Percentiles rank a stretch among this genome's conserved stretches.
Conservation (phyloP, 2,888 invertebrate genomes). For the Melieria omissa region DNA sequence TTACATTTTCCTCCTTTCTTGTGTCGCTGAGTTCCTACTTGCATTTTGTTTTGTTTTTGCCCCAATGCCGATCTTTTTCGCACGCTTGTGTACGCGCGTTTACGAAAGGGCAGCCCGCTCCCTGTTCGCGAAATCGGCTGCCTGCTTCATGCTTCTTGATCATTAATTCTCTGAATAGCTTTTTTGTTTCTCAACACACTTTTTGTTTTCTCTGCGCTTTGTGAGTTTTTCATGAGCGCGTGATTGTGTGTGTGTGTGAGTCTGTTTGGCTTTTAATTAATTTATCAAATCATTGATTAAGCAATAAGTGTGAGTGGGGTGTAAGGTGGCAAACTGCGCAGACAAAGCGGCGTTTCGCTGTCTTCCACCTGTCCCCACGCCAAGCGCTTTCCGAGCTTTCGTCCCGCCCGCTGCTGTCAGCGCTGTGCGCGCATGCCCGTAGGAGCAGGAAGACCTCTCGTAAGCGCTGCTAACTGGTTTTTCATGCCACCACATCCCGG, state of each 20-base stretch:
- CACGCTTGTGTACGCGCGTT: conserved; percentile 17
- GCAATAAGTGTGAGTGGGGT: conserved; percentile 19
- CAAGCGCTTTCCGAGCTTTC: background rate
- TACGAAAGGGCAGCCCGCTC: background rate
- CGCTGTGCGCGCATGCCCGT: background rate
- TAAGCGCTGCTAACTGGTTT: too few species aligned
- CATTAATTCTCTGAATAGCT: conserved; percentile 27
- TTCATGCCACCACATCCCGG: too few species aligned
- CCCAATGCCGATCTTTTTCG: conserved; percentile 14
- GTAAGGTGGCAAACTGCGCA: background rate
- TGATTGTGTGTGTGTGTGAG: conserved; percentile 7
- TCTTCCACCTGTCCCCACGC: background rate
- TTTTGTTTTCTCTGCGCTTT: background rate
- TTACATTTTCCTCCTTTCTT: background rate
- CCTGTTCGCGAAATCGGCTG: background rate
- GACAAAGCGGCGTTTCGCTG: background rate
- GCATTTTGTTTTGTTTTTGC: conserved; percentile 11
- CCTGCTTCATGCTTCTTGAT: conserved; percentile 8
- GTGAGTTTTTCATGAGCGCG: conserved; percentile 11
- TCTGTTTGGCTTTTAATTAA: conserved; percentile 26
- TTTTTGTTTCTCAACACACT: background rate
- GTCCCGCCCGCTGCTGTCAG: background rate
- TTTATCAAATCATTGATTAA: conserved; percentile 39
- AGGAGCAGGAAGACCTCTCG: background rate
- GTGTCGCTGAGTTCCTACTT: too few species aligned